These are phyloP conservation scores for Copsychus sechellarum DNA, from an alignment of 2,113 vertebrate species.

Conservation along the genomic window DNA sequence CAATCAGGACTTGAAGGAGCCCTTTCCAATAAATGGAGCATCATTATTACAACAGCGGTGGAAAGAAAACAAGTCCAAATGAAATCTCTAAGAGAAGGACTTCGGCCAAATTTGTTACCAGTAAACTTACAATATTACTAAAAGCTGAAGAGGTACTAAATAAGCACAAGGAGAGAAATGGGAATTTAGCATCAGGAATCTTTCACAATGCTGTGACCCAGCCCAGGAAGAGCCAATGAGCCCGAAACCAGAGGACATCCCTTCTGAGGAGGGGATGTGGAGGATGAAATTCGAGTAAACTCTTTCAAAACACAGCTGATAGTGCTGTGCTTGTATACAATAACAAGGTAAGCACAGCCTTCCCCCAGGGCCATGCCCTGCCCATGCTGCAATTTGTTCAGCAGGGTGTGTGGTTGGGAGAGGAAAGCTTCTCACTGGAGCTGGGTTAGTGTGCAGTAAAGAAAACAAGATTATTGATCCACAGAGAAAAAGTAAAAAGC, in stretches of 20 bases:
- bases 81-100: background rate
- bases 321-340: background rate
- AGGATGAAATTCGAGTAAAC: background rate
- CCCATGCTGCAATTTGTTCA: background rate
- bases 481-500: background rate
- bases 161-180: background rate
- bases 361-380: background rate
- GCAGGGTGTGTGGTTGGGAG: background rate
- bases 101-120: background rate
- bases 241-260: background rate
- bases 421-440: background rate
- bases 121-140: background rate
- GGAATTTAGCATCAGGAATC: background rate
- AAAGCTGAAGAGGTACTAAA: background rate
- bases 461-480: background rate
- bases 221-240: background rate
- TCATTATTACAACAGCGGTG: background rate
- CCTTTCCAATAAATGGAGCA: fast-evolving
- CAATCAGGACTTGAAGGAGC: background rate
- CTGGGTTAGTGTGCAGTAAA: background rate
- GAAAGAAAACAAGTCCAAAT: background rate
- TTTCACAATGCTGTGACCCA: background rate
- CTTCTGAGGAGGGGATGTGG: background rate
- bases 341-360: background rate
- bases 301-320: background rate